Percentiles rank a stretch among this genome's conserved stretches.
Conservation (phyloP, 2,113 vertebrate genomes). For the Emberiza fucata region DNA sequence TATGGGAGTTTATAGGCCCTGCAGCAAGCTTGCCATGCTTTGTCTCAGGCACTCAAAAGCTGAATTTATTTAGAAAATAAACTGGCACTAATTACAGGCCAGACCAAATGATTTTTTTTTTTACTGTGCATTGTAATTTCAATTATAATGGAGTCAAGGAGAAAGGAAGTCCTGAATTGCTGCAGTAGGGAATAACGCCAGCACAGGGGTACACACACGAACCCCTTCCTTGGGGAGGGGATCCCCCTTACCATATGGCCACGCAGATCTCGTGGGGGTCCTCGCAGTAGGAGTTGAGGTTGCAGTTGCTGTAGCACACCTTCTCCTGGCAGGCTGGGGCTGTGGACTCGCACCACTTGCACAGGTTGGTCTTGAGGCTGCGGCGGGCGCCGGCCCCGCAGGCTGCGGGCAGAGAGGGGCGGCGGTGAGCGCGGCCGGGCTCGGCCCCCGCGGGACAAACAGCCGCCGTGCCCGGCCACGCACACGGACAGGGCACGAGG, state of each 20-base stretch:
- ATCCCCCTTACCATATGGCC: slow-evolving; percentile 79
- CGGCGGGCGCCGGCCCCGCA: slow-evolving; percentile 49
- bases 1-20: not conserved
- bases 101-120: not conserved
- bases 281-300: slow-evolving; percentile 82
- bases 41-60: not conserved
- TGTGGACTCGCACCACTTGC: slow-evolving; percentile 85
- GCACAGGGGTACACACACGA: too few species aligned
- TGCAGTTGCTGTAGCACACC: slow-evolving; percentile 85
- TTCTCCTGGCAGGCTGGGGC: slow-evolving; percentile 75
- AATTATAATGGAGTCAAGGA: not conserved
- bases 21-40: not conserved
- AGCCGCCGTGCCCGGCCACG: rapidly evolving
- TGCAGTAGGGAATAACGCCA: not conserved
- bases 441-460: not conserved
- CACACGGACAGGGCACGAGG: rapidly evolving
- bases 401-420: slow-evolving; percentile 28
- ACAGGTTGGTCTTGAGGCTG: slow-evolving; percentile 80
- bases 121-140: not conserved
- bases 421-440: not conserved
- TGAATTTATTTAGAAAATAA: not conserved
- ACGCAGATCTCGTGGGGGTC: slow-evolving; percentile 83
- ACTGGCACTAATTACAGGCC: not conserved
- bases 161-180: not conserved
- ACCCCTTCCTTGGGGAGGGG: rapidly evolving